Base-by-base conservation (phyloP, 2,888 invertebrate genomes). In the Cheilosia scutellata region DNA sequence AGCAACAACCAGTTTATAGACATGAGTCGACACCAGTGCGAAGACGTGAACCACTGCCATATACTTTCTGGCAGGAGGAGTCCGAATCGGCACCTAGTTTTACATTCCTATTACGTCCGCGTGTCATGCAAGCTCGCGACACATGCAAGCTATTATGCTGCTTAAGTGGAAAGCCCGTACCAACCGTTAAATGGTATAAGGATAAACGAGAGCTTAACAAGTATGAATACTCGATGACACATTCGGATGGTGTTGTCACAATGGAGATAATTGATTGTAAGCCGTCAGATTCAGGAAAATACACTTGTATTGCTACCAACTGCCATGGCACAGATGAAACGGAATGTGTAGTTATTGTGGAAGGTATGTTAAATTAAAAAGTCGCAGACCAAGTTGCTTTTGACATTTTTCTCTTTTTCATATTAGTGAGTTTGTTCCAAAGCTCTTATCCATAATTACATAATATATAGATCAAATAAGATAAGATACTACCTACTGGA, bases 71-170 rank as follows among this genome's bases (percentile, higher is more conserved):
- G 97, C 96, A 97, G 93, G 98, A 98, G 92, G 97, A 97, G 90
- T 96, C 96, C 92, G 98, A 98, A 93, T 96, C 96, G 90, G 97
- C 97, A 86, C 99, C 99, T 84, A 96, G 95, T 91, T 99, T 99
- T 94, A 98, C 98, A 90, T 99, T 99, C 97, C 96, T 98, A 90
- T 95, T 99, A 89, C 96, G 99, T 93, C 99, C 99, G 91, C 97
- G 99, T 92, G 97, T 99, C 89, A 99, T 99, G 95, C 99, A 99
- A 94, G 95, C 94, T 90, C 96, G 98, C 88, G 97, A 97, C 92
- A 98, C 98, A 79, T 99, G 99, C 94, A 99, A 99, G 94, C 95
- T 99, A 88, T 95, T 99, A 58, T 99, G 99, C 93, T 98, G 99
- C 91, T 95, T 99, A 83, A 97, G 97, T 90, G 99, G 99, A 87